Base-by-base conservation (phyloP, 2,888 invertebrate species). In the Synanthedon vespiformis region DNA sequence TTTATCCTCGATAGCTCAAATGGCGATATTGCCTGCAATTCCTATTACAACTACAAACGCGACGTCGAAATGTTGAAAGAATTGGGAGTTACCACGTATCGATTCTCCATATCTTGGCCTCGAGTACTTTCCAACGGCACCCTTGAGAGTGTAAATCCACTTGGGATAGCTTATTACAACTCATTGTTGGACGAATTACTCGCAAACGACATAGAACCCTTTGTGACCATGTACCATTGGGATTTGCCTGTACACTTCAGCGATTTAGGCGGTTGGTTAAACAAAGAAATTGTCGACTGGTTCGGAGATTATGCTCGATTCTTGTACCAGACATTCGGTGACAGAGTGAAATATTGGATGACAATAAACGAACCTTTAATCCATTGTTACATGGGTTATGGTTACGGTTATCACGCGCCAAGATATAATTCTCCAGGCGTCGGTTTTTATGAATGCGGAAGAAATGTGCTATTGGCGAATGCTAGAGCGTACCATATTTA, bases 111-210 rank as follows among this genome's bases (percentile, higher is more conserved):
- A 48, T 88, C 91, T 0, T 93, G 93, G 93, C 64, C 90, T 1
- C 75, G 93, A 49, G 84, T 93, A 40, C 73, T 92, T 58, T 91
- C 92, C 0, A 82, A 77, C 40, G 92, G 91, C 34, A 77, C 80
- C 53, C 81, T 88, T 58, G 65, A 80, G 6, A 71, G 92, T 8
- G n/a, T 44, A 14, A 93, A 91, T 68, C 74, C 80, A 50, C 83
- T 84, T 1, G 93, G 92, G 13, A 78, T 93, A 4, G 72, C 86
- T 22, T 92, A 92, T 71, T 94, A 94, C 70, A 90, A 90, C 61
- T 79, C 89, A 54, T 67, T 94, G 49, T 90, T 93, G 48, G 78
- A 92, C 64, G 90, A 88, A 55, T 74, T 93, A 13, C 58, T 90
- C 5, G 78, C 70, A 4, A 85, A 83, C 54, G 81, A 78, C 14